Percentiles rank a stretch among this genome's conserved stretches.
phyloP scores from a whole-genome alignment of 2,888 invertebrate species.

The Amiota communis region DNA sequence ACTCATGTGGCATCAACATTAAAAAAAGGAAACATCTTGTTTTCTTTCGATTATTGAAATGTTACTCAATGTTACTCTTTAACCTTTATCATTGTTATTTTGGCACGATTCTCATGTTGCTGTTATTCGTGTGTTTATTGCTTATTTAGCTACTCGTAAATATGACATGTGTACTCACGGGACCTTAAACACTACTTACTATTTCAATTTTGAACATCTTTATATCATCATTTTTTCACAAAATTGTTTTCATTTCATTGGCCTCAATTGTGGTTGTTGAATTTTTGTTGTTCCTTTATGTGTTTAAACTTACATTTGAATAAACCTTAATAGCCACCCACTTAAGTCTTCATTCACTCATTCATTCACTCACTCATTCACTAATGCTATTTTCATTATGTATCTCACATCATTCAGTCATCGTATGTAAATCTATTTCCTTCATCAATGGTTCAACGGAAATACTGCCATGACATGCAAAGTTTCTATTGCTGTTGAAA shows the following conservation, averaged over 20 bases:
- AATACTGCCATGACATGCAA: conserved; percentile 62
- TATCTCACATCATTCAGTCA: too few relatives aligned
- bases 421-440: conserved; percentile 67
- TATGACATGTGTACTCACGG: conserved; percentile 39
- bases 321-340: conserved; percentile 46
- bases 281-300: neutral
- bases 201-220: neutral
- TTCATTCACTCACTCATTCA: conserved; percentile 51
- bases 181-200: conserved; percentile 26
- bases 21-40: conserved; percentile 59
- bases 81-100: too few relatives aligned
- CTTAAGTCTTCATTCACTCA: neutral
- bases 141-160: neutral
- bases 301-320: conserved; percentile 48
- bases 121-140: conserved; percentile 34
- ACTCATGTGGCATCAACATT: neutral
- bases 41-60: conserved; percentile 69
- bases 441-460: conserved; percentile 47
- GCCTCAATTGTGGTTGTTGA: conserved; percentile 58
- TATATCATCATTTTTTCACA: conserved; percentile 14
- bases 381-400: too few relatives aligned
- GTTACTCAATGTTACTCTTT: too few relatives aligned
- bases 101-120: too few relatives aligned
- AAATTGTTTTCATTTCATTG: conserved; percentile 44
- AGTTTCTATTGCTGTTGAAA: conserved; percentile 37